Evolutionary conservation across 2,797 vertebrate genomes (phyloP).

Genomic region (Scyliorhinus canicula): DNA sequence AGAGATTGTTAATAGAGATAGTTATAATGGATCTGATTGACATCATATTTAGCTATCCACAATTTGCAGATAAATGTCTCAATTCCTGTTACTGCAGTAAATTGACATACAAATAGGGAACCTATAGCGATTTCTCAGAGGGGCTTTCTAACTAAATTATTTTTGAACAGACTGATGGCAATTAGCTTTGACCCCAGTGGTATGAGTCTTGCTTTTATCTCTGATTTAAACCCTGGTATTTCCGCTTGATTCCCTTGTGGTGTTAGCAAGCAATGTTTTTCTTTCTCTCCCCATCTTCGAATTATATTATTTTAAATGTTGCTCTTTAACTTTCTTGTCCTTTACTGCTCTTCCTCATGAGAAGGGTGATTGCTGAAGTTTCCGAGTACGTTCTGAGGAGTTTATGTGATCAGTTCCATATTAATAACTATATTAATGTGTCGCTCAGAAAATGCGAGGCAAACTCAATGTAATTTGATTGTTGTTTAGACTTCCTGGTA

Average conservation of each 20-base stretch:
- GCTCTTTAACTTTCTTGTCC: not conserved
- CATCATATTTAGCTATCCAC: not conserved
- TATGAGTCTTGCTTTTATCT: slow-evolving; percentile 2
- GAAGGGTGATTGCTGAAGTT: not conserved
- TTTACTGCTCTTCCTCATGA: not conserved
- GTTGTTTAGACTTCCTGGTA: not conserved
- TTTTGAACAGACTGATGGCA: not conserved
- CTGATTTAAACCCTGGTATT: not conserved
- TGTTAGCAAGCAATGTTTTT: not conserved
- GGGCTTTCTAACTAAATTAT: not conserved
- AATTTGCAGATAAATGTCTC: not conserved
- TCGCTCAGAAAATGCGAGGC: no score
- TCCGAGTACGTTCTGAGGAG: not conserved
- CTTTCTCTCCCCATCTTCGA: not conserved
- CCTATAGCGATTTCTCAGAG: not conserved
- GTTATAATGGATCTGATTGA: not conserved
- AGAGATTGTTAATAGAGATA: not conserved
- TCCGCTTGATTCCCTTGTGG: no score
- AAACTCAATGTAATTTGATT: not conserved
- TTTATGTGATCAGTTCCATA: not conserved
- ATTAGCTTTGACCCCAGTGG: not conserved
- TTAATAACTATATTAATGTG: not conserved
- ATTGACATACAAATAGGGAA: not conserved
- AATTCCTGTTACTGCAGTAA: not conserved
- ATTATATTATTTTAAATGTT: not conserved